These are phyloP conservation scores for Acanthococcus lagerstroemiae DNA, from an alignment of 2,888 invertebrate genomes.

Conservation along the genomic window DNA sequence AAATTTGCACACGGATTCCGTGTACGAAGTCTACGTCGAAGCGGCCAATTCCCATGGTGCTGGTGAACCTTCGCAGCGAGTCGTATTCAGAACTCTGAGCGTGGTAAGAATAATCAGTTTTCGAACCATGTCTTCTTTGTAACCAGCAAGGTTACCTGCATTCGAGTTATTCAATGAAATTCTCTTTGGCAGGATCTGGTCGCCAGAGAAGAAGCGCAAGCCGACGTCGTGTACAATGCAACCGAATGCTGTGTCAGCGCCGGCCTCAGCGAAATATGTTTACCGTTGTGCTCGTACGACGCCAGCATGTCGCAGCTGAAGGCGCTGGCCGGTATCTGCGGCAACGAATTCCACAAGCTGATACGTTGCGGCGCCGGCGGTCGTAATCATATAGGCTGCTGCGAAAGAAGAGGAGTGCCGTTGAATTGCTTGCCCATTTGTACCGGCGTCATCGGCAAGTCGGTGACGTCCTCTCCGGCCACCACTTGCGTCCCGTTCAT, in stretches of 20 bases:
- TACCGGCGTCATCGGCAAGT: slow-evolving; percentile 55
- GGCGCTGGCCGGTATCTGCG: slow-evolving; percentile 59
- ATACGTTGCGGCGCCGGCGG: slow-evolving; percentile 55
- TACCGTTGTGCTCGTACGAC: slow-evolving; percentile 70
- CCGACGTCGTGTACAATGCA: slow-evolving; percentile 60
- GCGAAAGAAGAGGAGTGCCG: slow-evolving; percentile 61
- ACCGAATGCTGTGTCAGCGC: slow-evolving; percentile 66
- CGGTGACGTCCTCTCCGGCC: slow-evolving; percentile 50
- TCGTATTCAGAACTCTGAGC: slow-evolving; percentile 65
- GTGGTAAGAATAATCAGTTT: slow-evolving; percentile 44
- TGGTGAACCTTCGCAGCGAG: slow-evolving; percentile 61
- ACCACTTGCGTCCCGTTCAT: slow-evolving; percentile 68
- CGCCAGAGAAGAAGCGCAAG: slow-evolving; percentile 51
- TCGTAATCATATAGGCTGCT: slow-evolving; percentile 65
- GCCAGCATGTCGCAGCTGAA: slow-evolving; percentile 72
- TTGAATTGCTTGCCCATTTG: slow-evolving; percentile 59
- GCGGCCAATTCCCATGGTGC: slow-evolving; percentile 70
- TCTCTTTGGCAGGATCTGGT: slow-evolving; percentile 40
- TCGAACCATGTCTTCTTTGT: neutral
- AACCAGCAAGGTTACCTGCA: too few relatives aligned
- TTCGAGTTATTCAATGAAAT: slow-evolving; percentile 1
- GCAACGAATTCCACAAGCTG: slow-evolving; percentile 64
- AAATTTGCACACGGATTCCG: slow-evolving; percentile 59
- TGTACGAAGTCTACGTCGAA: slow-evolving; percentile 70
- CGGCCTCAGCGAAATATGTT: slow-evolving; percentile 56